Conservation (phyloP, 1,140 invertebrate species). For the Nilaparvata lugens region DNA sequence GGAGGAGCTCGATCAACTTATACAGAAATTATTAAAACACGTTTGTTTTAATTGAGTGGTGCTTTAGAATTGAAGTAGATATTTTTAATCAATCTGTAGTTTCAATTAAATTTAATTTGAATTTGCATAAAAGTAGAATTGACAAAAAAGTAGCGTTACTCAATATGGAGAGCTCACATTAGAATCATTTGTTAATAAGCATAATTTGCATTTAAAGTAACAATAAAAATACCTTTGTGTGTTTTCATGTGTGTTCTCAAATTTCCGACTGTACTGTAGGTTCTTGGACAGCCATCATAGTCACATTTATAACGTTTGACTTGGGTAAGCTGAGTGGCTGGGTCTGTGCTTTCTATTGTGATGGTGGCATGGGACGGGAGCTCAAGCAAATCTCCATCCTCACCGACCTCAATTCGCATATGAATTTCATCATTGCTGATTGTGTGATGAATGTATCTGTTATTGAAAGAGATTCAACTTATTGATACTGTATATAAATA, state of each 20-base stretch:
- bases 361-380: constrained; percentile 56
- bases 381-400: constrained; percentile 44
- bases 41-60: no score
- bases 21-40: no score
- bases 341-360: constrained; percentile 53
- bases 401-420: constrained; percentile 54
- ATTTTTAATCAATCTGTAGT: no score
- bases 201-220: not conserved
- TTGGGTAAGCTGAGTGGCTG: constrained; percentile 44
- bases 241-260: constrained; percentile 92
- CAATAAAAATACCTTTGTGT: constrained; percentile 66
- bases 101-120: no score
- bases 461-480: no score
- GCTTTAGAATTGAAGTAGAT: no score
- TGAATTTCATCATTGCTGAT: constrained; percentile 58
- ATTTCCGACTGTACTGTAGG: constrained; percentile 91
- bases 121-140: no score
- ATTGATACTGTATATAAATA: no score
- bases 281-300: constrained; percentile 78
- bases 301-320: constrained; percentile 73
- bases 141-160: constrained; percentile 5
- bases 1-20: no score
- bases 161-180: not conserved
- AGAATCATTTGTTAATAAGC: no score
- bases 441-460: constrained; percentile 57